Conservation (phyloP, 2,113 vertebrate genomes). For the Calyptomena viridis region DNA sequence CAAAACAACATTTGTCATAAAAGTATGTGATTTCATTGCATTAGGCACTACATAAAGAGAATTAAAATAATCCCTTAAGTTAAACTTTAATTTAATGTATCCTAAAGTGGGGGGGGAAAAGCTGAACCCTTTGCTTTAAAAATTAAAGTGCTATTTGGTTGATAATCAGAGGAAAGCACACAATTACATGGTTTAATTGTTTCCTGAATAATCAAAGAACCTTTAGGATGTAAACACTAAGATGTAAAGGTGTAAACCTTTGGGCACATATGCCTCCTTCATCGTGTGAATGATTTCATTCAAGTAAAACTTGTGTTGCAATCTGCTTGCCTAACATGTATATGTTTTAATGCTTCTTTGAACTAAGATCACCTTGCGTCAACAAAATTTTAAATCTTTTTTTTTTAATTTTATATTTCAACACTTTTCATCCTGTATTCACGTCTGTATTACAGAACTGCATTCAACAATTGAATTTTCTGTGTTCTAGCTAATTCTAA, state of each 20-base stretch:
- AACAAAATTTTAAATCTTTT: not conserved
- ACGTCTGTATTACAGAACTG: not conserved
- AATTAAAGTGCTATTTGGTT: not conserved
- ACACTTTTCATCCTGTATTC: not conserved
- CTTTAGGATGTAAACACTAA: not conserved
- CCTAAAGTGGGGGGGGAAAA: not conserved
- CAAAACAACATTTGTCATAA: not conserved
- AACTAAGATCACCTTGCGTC: not conserved
- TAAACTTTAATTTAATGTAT: not conserved
- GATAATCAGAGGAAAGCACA: not conserved
- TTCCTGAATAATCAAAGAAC: not conserved
- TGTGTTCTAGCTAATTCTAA: not conserved
- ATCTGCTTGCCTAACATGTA: not conserved
- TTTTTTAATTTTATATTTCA: not conserved
- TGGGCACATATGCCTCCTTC: not conserved
- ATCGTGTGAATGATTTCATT: not conserved
- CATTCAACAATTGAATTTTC: not conserved
- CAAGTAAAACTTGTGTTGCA: not conserved
- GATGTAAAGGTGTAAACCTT: not conserved
- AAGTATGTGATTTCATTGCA: not conserved
- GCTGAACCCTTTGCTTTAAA: not conserved
- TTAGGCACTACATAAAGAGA: not conserved
- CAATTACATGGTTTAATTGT: not conserved
- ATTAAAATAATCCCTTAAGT: not conserved
- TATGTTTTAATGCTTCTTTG: not conserved